Percentiles rank a stretch among this genome's conserved stretches.
phyloP scores from a whole-genome alignment of 1,140 invertebrate species.

The Drosophila rufa region DNA sequence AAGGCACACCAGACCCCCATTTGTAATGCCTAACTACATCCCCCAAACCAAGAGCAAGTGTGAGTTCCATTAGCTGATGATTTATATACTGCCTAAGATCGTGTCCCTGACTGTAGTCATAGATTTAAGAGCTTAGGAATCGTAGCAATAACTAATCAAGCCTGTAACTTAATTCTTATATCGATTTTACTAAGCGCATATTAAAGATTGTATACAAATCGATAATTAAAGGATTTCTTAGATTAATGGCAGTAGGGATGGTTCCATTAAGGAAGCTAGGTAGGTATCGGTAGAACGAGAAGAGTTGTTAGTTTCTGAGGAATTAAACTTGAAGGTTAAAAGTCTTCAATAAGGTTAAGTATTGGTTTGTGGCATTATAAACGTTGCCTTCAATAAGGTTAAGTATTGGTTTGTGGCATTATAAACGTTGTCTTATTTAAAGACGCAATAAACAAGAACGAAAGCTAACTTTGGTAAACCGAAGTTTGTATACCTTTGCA shows the following conservation, averaged over 20 bases:
- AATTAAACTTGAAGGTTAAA: neutral
- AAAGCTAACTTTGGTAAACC: too few species aligned
- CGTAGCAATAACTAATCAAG: neutral
- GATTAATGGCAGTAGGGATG: neutral
- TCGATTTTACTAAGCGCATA: constrained; percentile 14
- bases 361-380: neutral
- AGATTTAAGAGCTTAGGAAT: constrained; percentile 1
- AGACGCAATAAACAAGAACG: neutral
- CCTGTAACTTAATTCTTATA: constrained; percentile 13
- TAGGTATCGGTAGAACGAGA: too few species aligned
- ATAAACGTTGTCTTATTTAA: neutral
- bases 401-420: too few species aligned
- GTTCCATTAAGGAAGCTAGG: neutral
- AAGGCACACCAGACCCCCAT: constrained; percentile 2
- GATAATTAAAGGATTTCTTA: too few species aligned
- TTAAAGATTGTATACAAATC: constrained; percentile 20
- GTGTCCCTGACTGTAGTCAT: constrained; percentile 13
- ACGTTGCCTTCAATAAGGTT: too few species aligned
- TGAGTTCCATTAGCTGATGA: constrained; percentile 30
- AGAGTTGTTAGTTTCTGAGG: too few species aligned
- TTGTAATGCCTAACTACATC: constrained; percentile 8
- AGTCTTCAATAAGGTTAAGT: too few species aligned
- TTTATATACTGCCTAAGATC: constrained; percentile 34
- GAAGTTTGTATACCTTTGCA: too few species aligned
- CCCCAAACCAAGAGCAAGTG: neutral